These are phyloP conservation scores for Volucella inanis DNA, from an alignment of 2,888 invertebrate genomes.

Conservation along the genomic window DNA sequence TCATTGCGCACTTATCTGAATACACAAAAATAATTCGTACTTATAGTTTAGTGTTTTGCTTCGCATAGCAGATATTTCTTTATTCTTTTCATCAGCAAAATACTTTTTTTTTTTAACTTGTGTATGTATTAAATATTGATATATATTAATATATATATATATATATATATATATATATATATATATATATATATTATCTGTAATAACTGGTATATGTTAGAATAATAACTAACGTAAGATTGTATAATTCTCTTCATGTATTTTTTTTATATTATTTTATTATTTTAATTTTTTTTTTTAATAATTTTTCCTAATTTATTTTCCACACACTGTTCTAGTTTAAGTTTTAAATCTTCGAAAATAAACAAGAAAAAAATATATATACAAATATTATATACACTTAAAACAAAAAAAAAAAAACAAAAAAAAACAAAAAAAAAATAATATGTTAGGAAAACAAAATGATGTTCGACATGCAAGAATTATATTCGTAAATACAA, in stretches of 20 bases:
- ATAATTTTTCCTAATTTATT: conserved; percentile 70
- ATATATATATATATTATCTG: conserved; percentile 54
- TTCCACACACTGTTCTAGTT: conserved; percentile 73
- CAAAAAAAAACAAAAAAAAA: conserved; percentile 75
- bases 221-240: conserved; percentile 63
- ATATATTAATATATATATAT: conserved; percentile 12
- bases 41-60: conserved; percentile 63
- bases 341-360: conserved; percentile 68
- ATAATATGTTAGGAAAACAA: conserved; percentile 76
- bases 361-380: conserved; percentile 65
- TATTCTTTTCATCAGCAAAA: conserved; percentile 23
- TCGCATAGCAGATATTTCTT: conserved; percentile 38
- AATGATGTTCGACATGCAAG: conserved; percentile 75
- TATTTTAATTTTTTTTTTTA: conserved; percentile 43
- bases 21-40: conserved; percentile 54
- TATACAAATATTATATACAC: conserved; percentile 76
- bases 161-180: conserved; percentile 16
- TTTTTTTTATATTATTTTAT: conserved; percentile 50
- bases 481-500: conserved; percentile 75
- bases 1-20: conserved; percentile 53
- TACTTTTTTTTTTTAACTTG: conserved; percentile 27
- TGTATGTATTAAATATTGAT: conserved; percentile 73
- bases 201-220: conserved; percentile 66
- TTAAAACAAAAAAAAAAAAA: conserved; percentile 65
- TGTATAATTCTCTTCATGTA: conserved; percentile 67